Base-by-base conservation (phyloP, 1,140 invertebrate genomes). In the Drosophila lowei region DNA sequence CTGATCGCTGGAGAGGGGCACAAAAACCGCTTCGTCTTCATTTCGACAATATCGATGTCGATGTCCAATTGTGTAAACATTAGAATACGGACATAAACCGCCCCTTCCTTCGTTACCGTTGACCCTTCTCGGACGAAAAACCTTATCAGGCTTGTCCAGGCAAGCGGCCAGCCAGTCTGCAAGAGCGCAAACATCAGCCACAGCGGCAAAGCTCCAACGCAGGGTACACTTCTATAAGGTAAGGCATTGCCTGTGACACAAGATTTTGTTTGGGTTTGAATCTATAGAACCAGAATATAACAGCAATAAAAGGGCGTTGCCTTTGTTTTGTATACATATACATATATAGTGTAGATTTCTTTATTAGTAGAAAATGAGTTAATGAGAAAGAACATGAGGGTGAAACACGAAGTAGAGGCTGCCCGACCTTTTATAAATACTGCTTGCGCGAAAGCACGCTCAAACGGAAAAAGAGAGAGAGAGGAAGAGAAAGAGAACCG, bases 41-140 rank as follows among this genome's bases (percentile, higher is more conserved):
- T 41, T 67, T 55, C 49, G 63, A 67, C 50, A 57, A 38, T 57
- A 13, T 21, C 34, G 34, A 56, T 30, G 54, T 23, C 60, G 23
- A 38, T 55, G 71, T 65, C 70, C 71, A 74, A 57, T 74, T 74
- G 60, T 74, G 71, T 74, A 74, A 74, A 65, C 60, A 73, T 74
- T 74, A 65, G 70, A 74, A 74, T 56, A 72, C 54, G 65, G 71
- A 73, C 65, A 54, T 9, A 50, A 54, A 8, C 15, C 9, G 2
- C 42, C 41, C 16, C 16, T 23, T 18, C 53, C 38, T 2, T 9
- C 13, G 11, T 5, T 38, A 11, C 11, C 34, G 34, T 13, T 38
- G 34, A 38, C 34, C 34, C 34, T 38, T 38, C 34, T 11, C 34
- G 4, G 15, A 21, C 53, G 8, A n/a, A 15, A 2, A 16, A 18